Conservation (phyloP, 2,113 vertebrate genomes). For the Mustela lutreola region DNA sequence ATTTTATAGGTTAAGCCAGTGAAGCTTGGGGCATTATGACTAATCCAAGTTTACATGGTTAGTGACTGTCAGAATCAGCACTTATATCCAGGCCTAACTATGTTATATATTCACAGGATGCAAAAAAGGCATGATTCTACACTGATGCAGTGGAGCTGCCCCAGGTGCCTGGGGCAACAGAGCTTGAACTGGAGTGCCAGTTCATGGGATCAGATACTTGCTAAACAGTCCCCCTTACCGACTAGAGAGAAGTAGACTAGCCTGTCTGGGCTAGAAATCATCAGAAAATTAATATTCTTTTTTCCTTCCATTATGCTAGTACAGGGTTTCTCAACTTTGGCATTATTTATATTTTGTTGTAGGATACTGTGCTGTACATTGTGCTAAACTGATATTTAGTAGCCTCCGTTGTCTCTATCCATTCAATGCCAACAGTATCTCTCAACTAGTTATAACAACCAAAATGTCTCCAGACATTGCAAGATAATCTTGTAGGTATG, state of each 20-base stretch:
- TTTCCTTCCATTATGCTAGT: neutral
- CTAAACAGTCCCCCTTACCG: neutral
- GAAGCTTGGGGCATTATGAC: neutral
- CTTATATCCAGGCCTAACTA: neutral
- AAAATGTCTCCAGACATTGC: neutral
- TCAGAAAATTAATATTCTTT: neutral
- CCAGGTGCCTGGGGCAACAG: fast-evolving
- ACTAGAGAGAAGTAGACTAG: neutral
- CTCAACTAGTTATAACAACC: neutral
- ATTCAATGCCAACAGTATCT: neutral
- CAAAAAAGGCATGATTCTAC: neutral
- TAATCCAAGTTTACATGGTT: neutral
- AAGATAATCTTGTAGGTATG: neutral
- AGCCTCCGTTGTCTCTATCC: neutral
- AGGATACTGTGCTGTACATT: neutral
- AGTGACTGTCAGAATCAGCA: neutral
- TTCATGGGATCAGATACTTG: neutral
- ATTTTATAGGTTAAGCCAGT: neutral
- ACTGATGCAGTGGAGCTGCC: neutral
- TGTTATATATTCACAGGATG: fast-evolving
- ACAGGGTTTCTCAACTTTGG: neutral
- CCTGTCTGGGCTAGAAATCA: neutral
- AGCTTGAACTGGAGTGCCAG: fast-evolving
- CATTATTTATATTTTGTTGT: neutral
- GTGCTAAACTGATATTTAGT: neutral